phyloP scores from a whole-genome alignment of 1,140 invertebrate species.

The Neodiprion fabricii region DNA sequence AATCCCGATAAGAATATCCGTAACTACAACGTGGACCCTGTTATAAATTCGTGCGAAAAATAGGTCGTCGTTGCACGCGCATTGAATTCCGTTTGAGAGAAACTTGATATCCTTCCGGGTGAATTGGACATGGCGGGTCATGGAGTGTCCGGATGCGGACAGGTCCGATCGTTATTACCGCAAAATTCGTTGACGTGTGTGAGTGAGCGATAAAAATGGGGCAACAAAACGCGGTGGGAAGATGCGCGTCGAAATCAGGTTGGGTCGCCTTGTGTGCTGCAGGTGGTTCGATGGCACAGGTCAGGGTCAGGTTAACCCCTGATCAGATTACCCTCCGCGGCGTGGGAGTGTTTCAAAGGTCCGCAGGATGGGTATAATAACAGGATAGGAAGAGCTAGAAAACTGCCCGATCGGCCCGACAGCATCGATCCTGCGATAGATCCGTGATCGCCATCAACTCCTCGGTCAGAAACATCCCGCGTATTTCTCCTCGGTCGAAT shows the following conservation, averaged over 20 bases:
- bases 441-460: no score
- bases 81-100: no score
- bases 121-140: not conserved
- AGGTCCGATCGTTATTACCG: not conserved
- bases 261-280: slow-evolving; percentile 35
- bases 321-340: slow-evolving; percentile 56
- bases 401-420: not conserved
- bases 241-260: slow-evolving; percentile 51
- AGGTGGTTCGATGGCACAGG: slow-evolving; percentile 49
- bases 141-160: not conserved
- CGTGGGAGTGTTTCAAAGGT: slow-evolving; percentile 57
- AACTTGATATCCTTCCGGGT: no score
- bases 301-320: slow-evolving; percentile 61
- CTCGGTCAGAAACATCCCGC: not conserved
- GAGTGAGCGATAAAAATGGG: slow-evolving; percentile 19
- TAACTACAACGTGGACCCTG: no score
- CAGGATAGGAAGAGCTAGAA: slow-evolving; percentile 44
- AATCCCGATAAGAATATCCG: no score
- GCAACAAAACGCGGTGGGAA: slow-evolving; percentile 29
- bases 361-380: slow-evolving; percentile 51
- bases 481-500: not conserved
- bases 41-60: no score
- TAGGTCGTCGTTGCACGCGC: no score
- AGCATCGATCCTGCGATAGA: no score
- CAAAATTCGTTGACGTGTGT: slow-evolving; percentile 2